Evolutionary conservation across 2,113 vertebrate genomes (phyloP).

Genomic region (Cygnus buccinator): DNA sequence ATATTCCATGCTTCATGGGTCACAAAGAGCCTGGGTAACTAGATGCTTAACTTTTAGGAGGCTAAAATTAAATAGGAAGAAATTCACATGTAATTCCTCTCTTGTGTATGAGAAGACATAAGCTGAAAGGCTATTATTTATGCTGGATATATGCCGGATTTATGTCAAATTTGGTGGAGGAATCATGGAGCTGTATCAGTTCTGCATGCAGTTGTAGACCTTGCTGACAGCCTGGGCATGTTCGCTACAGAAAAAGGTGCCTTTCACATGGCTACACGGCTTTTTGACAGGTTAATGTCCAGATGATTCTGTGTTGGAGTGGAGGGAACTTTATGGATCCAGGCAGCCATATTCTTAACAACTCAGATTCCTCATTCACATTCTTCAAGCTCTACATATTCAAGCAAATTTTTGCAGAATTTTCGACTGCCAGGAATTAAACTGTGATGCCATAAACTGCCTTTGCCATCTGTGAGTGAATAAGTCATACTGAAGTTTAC

Average conservation of each 20-base stretch:
- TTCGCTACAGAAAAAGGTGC: background rate
- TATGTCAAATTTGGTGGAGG: background rate
- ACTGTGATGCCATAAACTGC: conserved; percentile 23
- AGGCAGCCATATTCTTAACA: background rate
- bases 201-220: background rate
- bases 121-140: background rate
- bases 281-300: background rate
- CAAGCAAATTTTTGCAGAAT: background rate
- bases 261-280: background rate
- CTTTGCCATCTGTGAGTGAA: conserved; percentile 42
- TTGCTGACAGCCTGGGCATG: background rate
- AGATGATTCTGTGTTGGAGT: background rate
- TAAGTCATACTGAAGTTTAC: conserved; percentile 47
- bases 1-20: background rate
- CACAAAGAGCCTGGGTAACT: background rate
- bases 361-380: background rate
- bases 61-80: background rate
- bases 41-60: background rate
- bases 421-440: background rate
- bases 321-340: background rate
- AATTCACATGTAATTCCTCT: background rate
- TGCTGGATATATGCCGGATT: background rate
- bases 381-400: background rate
- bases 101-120: background rate
- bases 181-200: background rate